Evolutionary conservation across 1,140 invertebrate species (phyloP).

Genomic region (Aleiodes sp.): DNA sequence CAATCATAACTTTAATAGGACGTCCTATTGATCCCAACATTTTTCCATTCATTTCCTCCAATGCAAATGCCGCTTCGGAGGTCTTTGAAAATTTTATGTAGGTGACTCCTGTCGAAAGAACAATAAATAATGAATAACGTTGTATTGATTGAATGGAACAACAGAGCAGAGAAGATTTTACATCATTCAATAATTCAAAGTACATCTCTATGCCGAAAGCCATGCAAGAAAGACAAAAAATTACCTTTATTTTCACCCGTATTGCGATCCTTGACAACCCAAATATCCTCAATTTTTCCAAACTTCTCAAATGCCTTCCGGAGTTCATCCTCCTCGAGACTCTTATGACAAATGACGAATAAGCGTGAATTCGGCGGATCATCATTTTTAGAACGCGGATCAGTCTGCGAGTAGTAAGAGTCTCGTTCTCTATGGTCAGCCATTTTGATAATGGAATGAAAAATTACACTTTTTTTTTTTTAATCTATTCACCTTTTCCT

Average conservation of each 20-base stretch:
- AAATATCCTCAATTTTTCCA: slow-evolving; percentile 88
- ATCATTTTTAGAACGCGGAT: slow-evolving; percentile 69
- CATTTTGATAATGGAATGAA: slow-evolving; percentile 57
- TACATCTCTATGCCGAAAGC: slow-evolving; percentile 9
- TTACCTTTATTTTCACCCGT: slow-evolving; percentile 89
- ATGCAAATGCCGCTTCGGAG: slow-evolving; percentile 83
- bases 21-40: slow-evolving; percentile 76
- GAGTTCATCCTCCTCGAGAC: slow-evolving; percentile 82
- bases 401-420: slow-evolving; percentile 57
- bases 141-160: background rate
- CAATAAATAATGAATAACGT: slow-evolving; percentile 44
- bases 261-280: slow-evolving; percentile 85
- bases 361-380: slow-evolving; percentile 86
- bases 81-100: slow-evolving; percentile 89
- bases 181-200: background rate
- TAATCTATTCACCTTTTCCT: background rate
- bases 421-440: slow-evolving; percentile 62
- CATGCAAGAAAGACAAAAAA: slow-evolving; percentile 8
- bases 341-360: slow-evolving; percentile 88
- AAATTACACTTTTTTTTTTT: background rate
- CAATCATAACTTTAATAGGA: slow-evolving; percentile 90
- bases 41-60: slow-evolving; percentile 88
- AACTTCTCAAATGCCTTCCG: slow-evolving; percentile 80
- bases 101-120: slow-evolving; percentile 70
- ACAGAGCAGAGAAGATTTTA: background rate